Evolutionary conservation across 2,888 invertebrate genomes (phyloP).

Genomic region (Adelognathus sp.): DNA sequence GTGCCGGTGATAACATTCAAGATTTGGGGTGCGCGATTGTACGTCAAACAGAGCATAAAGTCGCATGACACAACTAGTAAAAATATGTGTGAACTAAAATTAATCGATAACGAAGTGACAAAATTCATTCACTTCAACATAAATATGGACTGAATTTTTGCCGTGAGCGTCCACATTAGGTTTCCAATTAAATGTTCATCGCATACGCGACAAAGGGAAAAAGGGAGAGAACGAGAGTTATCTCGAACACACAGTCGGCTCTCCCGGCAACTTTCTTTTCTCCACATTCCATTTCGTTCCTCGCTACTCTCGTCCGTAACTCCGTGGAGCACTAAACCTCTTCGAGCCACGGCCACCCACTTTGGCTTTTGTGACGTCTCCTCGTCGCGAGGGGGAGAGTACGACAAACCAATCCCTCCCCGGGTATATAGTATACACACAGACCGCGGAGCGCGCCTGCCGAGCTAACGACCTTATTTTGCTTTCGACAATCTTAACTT

Average conservation of each 20-base stretch:
- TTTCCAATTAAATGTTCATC: constrained; percentile 78
- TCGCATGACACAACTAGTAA: neutral
- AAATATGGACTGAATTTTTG: too few species aligned
- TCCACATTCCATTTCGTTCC: constrained; percentile 42
- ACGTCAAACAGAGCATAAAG: neutral
- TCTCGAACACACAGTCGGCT: constrained; percentile 55
- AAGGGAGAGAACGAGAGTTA: constrained; percentile 26
- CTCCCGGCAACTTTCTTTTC: constrained; percentile 30
- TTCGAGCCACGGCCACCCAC: constrained; percentile 53
- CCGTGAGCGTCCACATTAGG: constrained; percentile 67
- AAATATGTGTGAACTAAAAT: neutral
- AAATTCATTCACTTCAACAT: too few species aligned
- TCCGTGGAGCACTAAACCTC: constrained; percentile 33
- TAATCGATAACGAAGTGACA: too few species aligned
- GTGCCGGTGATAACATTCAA: neutral
- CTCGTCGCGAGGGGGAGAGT: constrained; percentile 40
- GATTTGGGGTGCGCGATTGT: neutral
- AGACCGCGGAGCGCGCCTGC: constrained; percentile 52
- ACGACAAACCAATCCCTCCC: constrained; percentile 36
- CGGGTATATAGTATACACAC: neutral
- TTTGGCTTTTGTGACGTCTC: constrained; percentile 47
- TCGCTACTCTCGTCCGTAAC: constrained; percentile 46
- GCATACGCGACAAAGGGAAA: constrained; percentile 75
- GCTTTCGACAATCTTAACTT: constrained; percentile 55
- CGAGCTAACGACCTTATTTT: constrained; percentile 77